Evolutionary conservation across 2,888 invertebrate species (phyloP).

Genomic region (Tipula confusa): DNA sequence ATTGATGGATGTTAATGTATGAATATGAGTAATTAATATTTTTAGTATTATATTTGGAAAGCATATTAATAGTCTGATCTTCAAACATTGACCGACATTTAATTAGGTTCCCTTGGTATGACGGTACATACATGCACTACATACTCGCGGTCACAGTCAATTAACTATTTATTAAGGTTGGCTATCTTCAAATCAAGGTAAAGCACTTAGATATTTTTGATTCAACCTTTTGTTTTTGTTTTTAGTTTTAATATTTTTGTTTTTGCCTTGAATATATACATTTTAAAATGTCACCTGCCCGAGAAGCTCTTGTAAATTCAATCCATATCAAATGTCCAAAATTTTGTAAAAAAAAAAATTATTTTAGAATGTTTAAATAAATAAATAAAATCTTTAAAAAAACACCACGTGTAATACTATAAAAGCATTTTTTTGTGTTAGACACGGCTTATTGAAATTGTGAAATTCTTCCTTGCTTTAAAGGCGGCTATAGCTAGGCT

Average conservation of each 20-base stretch:
- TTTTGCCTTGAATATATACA: neutral
- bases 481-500: neutral
- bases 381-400: neutral
- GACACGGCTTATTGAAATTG: neutral
- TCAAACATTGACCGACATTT: no score
- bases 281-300: neutral
- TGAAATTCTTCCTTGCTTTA: neutral
- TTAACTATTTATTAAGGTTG: neutral
- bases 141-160: no score
- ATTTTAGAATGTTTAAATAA: neutral
- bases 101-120: no score
- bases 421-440: neutral
- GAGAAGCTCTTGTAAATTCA: neutral
- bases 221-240: no score
- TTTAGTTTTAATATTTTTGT: neutral
- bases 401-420: neutral
- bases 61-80: no score
- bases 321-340: neutral
- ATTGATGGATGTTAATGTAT: neutral
- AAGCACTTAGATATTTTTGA: neutral
- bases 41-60: no score
- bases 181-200: neutral
- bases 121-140: no score
- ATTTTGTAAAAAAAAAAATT: neutral
- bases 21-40: neutral